Percentiles rank a stretch among this genome's conserved stretches.
These are phyloP conservation scores for Lamprotornis superbus DNA, from an alignment of 2,113 vertebrate species.

Conservation along the genomic window DNA sequence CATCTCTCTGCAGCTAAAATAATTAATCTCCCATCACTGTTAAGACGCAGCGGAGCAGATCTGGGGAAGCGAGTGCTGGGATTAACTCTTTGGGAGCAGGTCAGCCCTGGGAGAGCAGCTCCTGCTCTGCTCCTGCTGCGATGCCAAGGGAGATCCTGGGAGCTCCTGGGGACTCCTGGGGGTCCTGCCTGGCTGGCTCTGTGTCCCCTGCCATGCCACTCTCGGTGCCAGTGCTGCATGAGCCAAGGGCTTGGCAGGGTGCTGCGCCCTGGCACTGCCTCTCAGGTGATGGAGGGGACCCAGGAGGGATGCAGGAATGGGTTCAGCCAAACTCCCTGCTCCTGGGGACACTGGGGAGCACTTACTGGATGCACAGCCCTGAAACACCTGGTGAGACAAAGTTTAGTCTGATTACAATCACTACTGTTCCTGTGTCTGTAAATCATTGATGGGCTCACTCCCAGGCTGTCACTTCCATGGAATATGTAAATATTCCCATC, in stretches of 20 bases:
- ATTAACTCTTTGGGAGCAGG: conserved; percentile 14
- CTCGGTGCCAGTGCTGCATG: rapidly evolving
- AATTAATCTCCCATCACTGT: conserved; percentile 53
- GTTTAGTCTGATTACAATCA: not conserved
- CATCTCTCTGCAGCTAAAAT: conserved; percentile 44
- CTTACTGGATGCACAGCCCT: not conserved
- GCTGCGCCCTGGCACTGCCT: not conserved
- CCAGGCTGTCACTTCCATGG: not conserved
- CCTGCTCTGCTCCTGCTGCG: rapidly evolving
- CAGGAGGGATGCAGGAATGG: not conserved
- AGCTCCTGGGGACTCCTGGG: not conserved
- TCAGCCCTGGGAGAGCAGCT: not conserved
- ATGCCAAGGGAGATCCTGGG: not conserved
- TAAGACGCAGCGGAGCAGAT: not conserved
- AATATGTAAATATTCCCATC: not conserved
- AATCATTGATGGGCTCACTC: not conserved
- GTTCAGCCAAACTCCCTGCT: not conserved
- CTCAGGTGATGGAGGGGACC: not conserved
- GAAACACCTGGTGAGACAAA: not conserved
- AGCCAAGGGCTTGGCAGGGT: not conserved
- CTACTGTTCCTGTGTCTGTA: not conserved
- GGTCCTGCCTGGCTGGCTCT: not conserved
- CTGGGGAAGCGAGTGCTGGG: not conserved
- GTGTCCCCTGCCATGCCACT: not conserved
- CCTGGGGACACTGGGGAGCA: not conserved